phyloP scores from a whole-genome alignment of 2,797 vertebrate genomes.

The Clarias laeviceps region DNA sequence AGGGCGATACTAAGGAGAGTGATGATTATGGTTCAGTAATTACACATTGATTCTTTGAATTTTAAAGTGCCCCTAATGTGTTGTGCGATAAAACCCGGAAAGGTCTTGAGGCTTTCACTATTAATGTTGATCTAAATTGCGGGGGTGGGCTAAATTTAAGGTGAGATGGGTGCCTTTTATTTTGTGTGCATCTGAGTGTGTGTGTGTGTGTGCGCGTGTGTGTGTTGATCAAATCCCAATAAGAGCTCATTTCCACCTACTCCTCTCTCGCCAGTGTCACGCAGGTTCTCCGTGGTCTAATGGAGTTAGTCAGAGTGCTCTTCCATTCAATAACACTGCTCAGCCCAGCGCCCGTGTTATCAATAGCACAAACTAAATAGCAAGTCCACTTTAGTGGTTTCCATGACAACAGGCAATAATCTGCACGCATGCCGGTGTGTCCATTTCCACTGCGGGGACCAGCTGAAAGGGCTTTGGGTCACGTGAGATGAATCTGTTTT shows the following conservation, averaged over 20 bases:
- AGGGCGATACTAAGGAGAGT: not conserved
- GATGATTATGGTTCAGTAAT: constrained; percentile 29
- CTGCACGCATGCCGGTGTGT: constrained; percentile 36
- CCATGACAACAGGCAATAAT: constrained; percentile 50
- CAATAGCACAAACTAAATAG: constrained; percentile 51
- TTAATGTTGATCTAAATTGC: constrained; percentile 24
- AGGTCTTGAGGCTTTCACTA: constrained; percentile 37
- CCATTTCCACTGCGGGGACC: constrained; percentile 24
- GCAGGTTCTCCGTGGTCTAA: constrained; percentile 43
- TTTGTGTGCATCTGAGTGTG: not conserved
- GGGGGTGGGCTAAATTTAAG: not conserved
- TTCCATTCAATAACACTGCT: constrained; percentile 43
- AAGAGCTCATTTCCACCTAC: constrained; percentile 39
- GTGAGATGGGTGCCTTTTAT: not conserved
- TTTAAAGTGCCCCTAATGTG: constrained; percentile 36
- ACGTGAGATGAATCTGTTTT: not conserved
- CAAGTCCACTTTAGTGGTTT: constrained; percentile 41
- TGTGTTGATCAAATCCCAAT: constrained; percentile 37
- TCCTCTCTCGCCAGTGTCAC: constrained; percentile 40
- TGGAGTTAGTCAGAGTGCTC: constrained; percentile 46
- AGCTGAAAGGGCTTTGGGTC: not conserved
- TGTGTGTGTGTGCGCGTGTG: constrained; percentile 3
- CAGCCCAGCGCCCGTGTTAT: constrained; percentile 36
- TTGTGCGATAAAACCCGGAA: not conserved
- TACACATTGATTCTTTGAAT: constrained; percentile 37